These are phyloP conservation scores for Willisornis vidua DNA, from an alignment of 2,113 vertebrate species.

Conservation along the genomic window DNA sequence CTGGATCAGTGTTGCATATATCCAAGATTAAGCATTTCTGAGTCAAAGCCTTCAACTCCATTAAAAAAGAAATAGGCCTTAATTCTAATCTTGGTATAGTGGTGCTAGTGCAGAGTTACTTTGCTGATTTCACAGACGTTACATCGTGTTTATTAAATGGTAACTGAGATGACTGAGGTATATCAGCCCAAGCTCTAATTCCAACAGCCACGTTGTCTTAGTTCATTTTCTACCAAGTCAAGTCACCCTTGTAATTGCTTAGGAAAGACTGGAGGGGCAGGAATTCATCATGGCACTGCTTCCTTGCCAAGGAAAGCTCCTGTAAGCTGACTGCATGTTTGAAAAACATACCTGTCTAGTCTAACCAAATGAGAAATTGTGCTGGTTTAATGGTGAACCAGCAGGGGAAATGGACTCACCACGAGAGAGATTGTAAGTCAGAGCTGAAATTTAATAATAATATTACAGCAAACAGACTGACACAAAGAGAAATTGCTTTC, in stretches of 20 bases:
- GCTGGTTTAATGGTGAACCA: too few species aligned
- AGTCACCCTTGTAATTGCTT: neutral
- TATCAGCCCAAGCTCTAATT: neutral
- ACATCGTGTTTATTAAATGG: neutral
- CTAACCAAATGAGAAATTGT: neutral
- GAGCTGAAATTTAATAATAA: too few species aligned
- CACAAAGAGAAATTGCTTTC: too few species aligned
- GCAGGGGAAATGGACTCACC: too few species aligned
- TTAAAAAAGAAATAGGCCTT: slow-evolving; percentile 26
- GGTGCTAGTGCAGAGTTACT: neutral
- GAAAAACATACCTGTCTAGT: neutral
- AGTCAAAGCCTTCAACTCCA: slow-evolving; percentile 31
- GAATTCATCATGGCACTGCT: neutral
- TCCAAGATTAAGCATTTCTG: slow-evolving; percentile 12
- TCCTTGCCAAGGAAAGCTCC: neutral
- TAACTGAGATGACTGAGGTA: neutral
- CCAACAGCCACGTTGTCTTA: neutral
- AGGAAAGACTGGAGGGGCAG: neutral
- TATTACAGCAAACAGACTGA: too few species aligned
- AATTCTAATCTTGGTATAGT: neutral
- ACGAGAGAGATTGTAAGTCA: too few species aligned
- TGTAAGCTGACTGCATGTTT: neutral
- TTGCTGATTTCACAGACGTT: neutral
- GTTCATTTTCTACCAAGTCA: neutral
- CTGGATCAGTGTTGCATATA: neutral